phyloP scores from a whole-genome alignment of 2,888 invertebrate genomes.

The Drosophila affinis region DNA sequence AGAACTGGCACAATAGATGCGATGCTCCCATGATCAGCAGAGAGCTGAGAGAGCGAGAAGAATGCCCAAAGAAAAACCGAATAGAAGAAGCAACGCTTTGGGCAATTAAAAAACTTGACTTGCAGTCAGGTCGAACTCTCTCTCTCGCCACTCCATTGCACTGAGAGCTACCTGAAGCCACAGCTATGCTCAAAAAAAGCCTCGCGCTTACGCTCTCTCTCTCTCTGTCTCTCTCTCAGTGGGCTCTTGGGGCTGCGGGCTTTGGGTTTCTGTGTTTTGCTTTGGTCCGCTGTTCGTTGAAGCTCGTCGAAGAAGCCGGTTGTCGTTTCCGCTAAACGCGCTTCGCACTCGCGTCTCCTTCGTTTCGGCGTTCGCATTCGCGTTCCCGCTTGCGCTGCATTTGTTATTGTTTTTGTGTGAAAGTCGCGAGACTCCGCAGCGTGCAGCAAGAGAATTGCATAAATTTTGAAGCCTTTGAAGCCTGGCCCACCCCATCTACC shows the following conservation, averaged over 20 bases:
- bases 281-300: slow-evolving; percentile 21
- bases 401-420: slow-evolving; percentile 56
- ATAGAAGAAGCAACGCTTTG: slow-evolving; percentile 63
- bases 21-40: slow-evolving; percentile 40
- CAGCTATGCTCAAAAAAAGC: slow-evolving; percentile 16
- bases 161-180: background rate
- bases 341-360: slow-evolving; percentile 10
- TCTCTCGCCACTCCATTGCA: slow-evolving; percentile 12
- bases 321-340: slow-evolving; percentile 26
- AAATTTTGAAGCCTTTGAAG: slow-evolving; percentile 46
- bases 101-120: slow-evolving; percentile 69
- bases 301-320: slow-evolving; percentile 70
- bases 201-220: slow-evolving; percentile 6
- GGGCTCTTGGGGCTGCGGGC: slow-evolving; percentile 18
- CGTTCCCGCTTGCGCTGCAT: slow-evolving; percentile 4
- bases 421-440: slow-evolving; percentile 36
- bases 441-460: slow-evolving; percentile 44
- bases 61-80: slow-evolving; percentile 47
- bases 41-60: slow-evolving; percentile 24
- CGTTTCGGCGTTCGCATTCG: slow-evolving; percentile 12
- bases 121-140: slow-evolving; percentile 38
- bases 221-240: slow-evolving; percentile 3
- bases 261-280: slow-evolving; percentile 48
- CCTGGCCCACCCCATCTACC: slow-evolving; percentile 1
- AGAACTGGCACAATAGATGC: slow-evolving; percentile 74